Base-by-base conservation (phyloP, 1,140 invertebrate species). In the Mactra quadrangularis region DNA sequence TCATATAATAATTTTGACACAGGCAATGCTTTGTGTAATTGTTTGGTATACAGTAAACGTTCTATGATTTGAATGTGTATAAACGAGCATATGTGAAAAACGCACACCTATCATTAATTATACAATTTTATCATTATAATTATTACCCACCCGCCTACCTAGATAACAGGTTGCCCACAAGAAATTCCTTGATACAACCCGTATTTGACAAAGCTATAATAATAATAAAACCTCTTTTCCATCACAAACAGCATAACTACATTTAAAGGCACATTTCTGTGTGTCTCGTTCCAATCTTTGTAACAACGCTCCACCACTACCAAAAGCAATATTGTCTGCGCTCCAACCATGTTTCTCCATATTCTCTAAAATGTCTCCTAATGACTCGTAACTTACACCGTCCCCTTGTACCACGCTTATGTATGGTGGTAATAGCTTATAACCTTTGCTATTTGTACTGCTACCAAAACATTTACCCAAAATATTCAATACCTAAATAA, bases 241-340 rank as follows among this genome's bases (percentile, higher is more conserved):
- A 87, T 93, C 92, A 35, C 94, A 89, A 15, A 91, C 86, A 27
- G 93, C 93, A 86, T 88, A 90, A 68, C 92, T 93, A 84, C 94
- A 94, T 84, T 94, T 94, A 86, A 88, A 94, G 13, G 94, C 94
- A 92, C 93, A 94, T 86, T 94, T 94, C 86, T 94, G 93, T 17
- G 94, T 94, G 85, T 94, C 94, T 15, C 94, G 85, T 82, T 94
- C 91, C 29, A 94, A 15, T 79, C 90, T 90, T 86, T 94, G 94
- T 52, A 94, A 85, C 31, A 94, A 87, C 17, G 92, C 94, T 29
- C 93, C 94, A 62, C 94, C 94, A 85, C 93, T 93, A 17, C 94
- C 94, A 88, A 94, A 94, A 0, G 86, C 89, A 2, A 94, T 66
- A 84, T 94, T 94, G 41, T 93, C 93, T 7, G 93, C 88, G 86